Base-by-base conservation (phyloP, 2,113 vertebrate species). In the Tylochromis polylepis region DNA sequence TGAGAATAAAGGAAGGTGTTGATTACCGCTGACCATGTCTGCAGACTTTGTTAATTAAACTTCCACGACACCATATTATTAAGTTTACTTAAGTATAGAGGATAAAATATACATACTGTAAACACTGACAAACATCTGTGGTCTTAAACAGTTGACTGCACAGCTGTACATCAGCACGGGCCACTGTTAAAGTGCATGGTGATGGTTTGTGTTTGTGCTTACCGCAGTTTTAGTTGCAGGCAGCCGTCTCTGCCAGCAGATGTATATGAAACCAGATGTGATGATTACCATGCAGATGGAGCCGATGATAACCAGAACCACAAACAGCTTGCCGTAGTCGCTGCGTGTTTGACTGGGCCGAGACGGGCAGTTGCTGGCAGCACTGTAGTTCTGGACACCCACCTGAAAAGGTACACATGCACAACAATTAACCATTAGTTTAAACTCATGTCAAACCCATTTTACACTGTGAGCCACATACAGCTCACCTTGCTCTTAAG, bases 281-380 rank as follows among this genome's bases (percentile, higher is more conserved):
- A 99, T 99, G 95, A 99, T 98, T 95, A 98, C 94, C 92, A 98
- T 97, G 16, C 98, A 99, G 89, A 99, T 93, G 20, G 98, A 98
- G 9, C 98, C 98, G 0, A 99, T 99, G 94, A 99, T 98, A 87
- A 99, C 98, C 91, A 99, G 91, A 43, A 99, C 98, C 85, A 99
- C 97, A 22, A 99, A 99, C 70, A 99, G 97, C 8, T 99, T 99
- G 57, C 98, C 97, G n/a, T 99, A 99, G 96, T 99, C 98, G 1
- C 98, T 97, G 85, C 97, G 98, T 0, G 96, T 97, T 89, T 97
- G 97, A 89, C 97, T 97, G 81, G 97, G 96, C 22, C 96, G 96
- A 0, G 97, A 97, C 87, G 96, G 97, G 83, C 98, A 99, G 77
- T 96, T 97, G 46, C 93, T 96, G 1, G 97, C 97, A 0, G 96